These are phyloP conservation scores for Acridotheres tristis DNA, from an alignment of 2,797 vertebrate genomes.

Conservation along the genomic window DNA sequence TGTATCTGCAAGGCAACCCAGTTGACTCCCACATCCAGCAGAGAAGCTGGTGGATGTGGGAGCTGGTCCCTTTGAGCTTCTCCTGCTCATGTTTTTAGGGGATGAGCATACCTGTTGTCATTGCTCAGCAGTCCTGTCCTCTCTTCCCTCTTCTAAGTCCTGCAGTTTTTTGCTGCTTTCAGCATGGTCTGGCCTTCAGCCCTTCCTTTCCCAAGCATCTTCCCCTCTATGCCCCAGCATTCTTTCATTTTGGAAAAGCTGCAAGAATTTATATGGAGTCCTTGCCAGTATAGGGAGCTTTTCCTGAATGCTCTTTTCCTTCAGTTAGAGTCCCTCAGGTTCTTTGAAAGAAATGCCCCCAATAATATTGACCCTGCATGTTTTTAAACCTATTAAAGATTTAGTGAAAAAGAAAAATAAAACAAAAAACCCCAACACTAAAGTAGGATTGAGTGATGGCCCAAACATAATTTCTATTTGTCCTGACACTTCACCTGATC, in stretches of 20 bases:
- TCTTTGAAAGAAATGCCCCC: not conserved
- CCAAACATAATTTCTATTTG: not conserved
- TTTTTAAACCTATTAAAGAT: not conserved
- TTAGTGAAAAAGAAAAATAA: not conserved
- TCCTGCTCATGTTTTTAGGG: not conserved
- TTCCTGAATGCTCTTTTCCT: not conserved
- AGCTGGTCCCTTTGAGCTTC: not conserved
- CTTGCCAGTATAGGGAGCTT: not conserved
- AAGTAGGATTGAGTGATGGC: not conserved
- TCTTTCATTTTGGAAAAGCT: not conserved
- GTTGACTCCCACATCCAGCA: accelerated
- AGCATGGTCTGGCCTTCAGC: not conserved
- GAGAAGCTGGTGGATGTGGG: not conserved
- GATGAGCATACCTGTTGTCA: not conserved
- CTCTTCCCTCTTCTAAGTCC: not conserved
- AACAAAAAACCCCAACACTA: not conserved
- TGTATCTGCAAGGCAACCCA: not conserved
- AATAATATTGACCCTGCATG: not conserved
- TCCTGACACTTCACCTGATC: not conserved
- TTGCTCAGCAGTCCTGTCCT: not conserved
- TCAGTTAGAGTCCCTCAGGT: not conserved
- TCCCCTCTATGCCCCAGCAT: not conserved
- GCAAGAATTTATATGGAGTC: not conserved
- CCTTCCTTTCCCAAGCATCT: not conserved
- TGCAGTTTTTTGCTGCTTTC: not conserved